Percentiles rank a stretch among this genome's conserved stretches.
Evolutionary conservation across 2,113 vertebrate species (phyloP).

Genomic region (Bucco capensis): DNA sequence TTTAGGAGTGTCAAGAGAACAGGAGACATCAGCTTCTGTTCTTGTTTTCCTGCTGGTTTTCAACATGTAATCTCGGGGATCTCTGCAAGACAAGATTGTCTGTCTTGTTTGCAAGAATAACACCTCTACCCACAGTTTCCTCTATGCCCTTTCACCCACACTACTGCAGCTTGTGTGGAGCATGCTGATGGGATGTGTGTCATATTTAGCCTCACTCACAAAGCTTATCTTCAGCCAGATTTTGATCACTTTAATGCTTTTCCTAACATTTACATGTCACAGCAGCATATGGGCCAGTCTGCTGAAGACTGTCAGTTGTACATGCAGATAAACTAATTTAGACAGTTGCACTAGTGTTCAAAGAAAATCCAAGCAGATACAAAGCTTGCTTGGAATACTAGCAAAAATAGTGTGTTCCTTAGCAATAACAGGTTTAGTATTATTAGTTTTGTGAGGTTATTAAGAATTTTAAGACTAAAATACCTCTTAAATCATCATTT

Average conservation of each 20-base stretch:
- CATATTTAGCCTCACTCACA: not conserved
- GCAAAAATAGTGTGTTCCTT: not conserved
- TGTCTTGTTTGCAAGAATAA: not conserved
- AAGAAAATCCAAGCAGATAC: not conserved
- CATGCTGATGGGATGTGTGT: not conserved
- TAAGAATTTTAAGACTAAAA: not conserved
- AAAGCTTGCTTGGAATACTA: not conserved
- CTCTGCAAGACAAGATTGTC: not conserved
- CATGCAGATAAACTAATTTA: not conserved
- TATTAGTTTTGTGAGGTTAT: not conserved
- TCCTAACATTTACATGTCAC: not conserved
- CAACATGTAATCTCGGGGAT: not conserved
- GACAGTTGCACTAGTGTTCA: not conserved
- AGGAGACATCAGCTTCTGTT: not conserved
- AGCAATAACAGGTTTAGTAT: not conserved
- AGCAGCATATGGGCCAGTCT: not conserved
- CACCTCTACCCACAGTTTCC: not conserved
- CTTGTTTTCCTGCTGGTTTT: not conserved
- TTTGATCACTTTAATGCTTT: not conserved
- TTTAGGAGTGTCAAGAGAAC: not conserved
- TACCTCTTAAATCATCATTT: not conserved
- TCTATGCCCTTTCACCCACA: not conserved
- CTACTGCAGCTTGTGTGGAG: not conserved
- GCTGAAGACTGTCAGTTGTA: not conserved
- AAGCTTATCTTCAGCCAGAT: not conserved